A percentile compares a stretch with the other conserved stretches of the same genome.
Conservation (phyloP, 2,113 vertebrate species). For the Spheniscus mendiculus region DNA sequence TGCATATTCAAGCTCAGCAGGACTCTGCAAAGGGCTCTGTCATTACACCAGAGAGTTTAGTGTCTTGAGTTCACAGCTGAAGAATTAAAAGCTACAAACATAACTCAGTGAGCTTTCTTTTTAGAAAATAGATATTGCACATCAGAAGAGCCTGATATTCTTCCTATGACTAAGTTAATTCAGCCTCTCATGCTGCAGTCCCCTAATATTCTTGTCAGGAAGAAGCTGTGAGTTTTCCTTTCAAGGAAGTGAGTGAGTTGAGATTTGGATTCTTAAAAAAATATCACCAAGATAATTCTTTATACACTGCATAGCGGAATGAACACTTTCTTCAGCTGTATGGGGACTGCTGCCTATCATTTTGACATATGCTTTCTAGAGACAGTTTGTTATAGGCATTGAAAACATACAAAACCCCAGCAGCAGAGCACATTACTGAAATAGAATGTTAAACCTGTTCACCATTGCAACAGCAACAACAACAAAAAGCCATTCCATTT, state of each 20-base stretch:
- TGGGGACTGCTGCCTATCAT: not conserved
- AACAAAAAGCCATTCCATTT: not conserved
- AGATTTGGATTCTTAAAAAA: not conserved
- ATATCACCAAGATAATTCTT: not conserved
- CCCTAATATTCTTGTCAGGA: not conserved
- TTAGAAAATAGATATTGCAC: not conserved
- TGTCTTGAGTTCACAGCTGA: not conserved
- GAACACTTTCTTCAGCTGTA: constrained; percentile 8
- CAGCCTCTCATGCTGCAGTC: not conserved
- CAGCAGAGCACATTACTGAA: not conserved
- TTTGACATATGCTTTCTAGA: constrained; percentile 5
- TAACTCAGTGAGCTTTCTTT: not conserved
- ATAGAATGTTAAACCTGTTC: not conserved
- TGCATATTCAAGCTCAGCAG: not conserved
- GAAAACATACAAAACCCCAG: not conserved
- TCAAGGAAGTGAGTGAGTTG: not conserved
- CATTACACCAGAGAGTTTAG: not conserved
- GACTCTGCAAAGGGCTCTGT: not conserved
- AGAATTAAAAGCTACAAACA: not conserved
- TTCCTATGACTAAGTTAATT: not conserved
- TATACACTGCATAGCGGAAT: not conserved
- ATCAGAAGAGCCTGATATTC: not conserved
- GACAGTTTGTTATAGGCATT: not conserved
- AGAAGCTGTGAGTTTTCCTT: not conserved
- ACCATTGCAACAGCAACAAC: not conserved